Evolutionary conservation across 2,113 vertebrate genomes (phyloP).

Genomic region (Motacilla tschutschensis): DNA sequence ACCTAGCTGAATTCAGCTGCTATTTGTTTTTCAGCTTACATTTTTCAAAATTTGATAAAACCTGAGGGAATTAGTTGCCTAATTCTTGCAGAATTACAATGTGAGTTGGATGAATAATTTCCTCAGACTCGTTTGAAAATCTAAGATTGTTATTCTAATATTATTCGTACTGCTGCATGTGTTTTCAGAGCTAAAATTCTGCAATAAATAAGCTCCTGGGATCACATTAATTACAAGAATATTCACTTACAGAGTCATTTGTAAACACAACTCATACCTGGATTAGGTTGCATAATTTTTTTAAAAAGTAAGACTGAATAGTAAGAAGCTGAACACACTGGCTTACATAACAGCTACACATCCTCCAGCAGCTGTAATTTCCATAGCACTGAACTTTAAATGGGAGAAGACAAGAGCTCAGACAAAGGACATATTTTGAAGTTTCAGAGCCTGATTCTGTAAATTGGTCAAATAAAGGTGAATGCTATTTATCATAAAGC

Average conservation of each 20-base stretch:
- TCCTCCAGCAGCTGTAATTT: background rate
- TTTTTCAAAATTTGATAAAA: conserved; percentile 34
- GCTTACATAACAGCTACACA: background rate
- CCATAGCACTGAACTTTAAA: background rate
- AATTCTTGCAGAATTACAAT: conserved; percentile 11
- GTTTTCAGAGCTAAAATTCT: background rate
- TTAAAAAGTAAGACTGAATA: background rate
- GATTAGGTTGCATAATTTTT: background rate
- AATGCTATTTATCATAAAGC: conserved; percentile 28
- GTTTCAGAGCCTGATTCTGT: conserved; percentile 10
- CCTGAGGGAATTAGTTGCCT: conserved; percentile 11
- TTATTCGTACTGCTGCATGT: background rate
- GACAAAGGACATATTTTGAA: background rate
- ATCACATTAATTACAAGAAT: background rate
- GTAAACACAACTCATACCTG: conserved; percentile 2
- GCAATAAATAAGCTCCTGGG: background rate
- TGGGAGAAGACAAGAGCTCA: background rate
- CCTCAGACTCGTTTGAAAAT: conserved; percentile 15
- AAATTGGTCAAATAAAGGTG: conserved; percentile 32
- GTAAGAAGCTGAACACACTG: background rate
- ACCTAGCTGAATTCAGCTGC: background rate
- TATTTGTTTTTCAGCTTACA: conserved; percentile 1
- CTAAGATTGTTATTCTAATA: conserved; percentile 14
- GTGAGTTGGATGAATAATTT: conserved; percentile 33
- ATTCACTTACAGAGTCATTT: background rate